Conservation (phyloP, 2,113 vertebrate genomes). For the Diphyllodes magnificus region DNA sequence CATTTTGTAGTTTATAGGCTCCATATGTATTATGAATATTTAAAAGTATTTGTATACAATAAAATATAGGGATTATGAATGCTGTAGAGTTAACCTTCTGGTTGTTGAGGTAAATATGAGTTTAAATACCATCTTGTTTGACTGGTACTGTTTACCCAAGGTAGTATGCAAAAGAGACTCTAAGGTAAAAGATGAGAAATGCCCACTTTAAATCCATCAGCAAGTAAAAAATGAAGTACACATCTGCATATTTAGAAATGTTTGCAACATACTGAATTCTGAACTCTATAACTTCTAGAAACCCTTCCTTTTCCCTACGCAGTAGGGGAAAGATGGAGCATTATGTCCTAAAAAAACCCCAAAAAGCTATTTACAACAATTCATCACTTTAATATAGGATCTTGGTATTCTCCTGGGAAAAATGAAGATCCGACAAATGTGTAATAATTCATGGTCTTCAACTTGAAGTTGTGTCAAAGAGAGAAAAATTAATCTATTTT, state of each 20-base stretch:
- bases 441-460: background rate
- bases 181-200: background rate
- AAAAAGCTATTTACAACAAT: background rate
- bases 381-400: background rate
- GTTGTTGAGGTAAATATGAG: background rate
- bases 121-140: background rate
- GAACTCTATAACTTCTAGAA: background rate
- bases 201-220: background rate
- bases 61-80: background rate
- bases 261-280: background rate
- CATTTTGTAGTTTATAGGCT: background rate
- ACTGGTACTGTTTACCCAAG: background rate
- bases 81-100: background rate
- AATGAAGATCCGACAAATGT: background rate
- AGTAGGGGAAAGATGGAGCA: background rate
- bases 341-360: background rate
- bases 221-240: background rate
- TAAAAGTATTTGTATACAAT: background rate
- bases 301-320: background rate
- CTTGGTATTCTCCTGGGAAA: background rate
- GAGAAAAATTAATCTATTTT: background rate
- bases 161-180: background rate
- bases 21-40: background rate
- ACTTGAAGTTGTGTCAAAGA: background rate
- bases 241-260: background rate